Conservation (phyloP, 2,797 vertebrate genomes). For the Zenarchopterus dispar region DNA sequence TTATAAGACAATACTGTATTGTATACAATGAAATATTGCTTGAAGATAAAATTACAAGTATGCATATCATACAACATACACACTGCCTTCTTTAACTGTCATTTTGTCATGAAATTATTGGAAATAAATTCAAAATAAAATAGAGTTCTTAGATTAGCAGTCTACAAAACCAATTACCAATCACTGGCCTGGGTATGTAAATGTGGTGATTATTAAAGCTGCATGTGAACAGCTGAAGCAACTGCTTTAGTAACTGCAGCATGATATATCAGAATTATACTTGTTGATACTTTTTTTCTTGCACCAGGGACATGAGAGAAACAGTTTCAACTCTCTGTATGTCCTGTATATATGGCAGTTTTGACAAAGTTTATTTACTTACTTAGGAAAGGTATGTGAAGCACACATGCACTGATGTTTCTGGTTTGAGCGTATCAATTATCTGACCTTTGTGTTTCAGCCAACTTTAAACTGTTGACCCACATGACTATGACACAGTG, state of each 20-base stretch:
- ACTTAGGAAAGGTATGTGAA: background rate
- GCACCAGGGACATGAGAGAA: too few relatives aligned
- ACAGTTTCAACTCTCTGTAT: too few relatives aligned
- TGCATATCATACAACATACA: too few relatives aligned
- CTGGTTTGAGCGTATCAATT: slow-evolving; percentile 7
- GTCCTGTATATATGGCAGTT: too few relatives aligned
- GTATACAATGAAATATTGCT: slow-evolving; percentile 1
- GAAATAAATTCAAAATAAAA: too few relatives aligned
- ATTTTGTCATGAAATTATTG: too few relatives aligned
- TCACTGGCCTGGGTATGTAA: background rate
- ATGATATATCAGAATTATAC: background rate
- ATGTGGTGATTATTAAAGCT: background rate
- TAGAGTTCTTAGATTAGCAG: too few relatives aligned
- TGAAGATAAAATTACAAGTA: slow-evolving; percentile 2
- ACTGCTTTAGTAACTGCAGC: background rate
- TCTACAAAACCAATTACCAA: background rate
- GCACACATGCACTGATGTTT: background rate
- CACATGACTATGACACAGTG: slow-evolving; percentile 14
- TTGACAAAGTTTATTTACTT: too few relatives aligned
- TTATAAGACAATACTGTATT: background rate
- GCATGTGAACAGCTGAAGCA: slow-evolving; percentile 12
- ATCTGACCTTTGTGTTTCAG: slow-evolving; percentile 27
- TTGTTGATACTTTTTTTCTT: background rate
- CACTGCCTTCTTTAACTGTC: too few relatives aligned
- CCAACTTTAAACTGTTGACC: slow-evolving; percentile 4